Percentiles rank a stretch among this genome's conserved stretches.
phyloP scores from a whole-genome alignment of 2,113 vertebrate genomes.

The Leucoraja erinaceus region DNA sequence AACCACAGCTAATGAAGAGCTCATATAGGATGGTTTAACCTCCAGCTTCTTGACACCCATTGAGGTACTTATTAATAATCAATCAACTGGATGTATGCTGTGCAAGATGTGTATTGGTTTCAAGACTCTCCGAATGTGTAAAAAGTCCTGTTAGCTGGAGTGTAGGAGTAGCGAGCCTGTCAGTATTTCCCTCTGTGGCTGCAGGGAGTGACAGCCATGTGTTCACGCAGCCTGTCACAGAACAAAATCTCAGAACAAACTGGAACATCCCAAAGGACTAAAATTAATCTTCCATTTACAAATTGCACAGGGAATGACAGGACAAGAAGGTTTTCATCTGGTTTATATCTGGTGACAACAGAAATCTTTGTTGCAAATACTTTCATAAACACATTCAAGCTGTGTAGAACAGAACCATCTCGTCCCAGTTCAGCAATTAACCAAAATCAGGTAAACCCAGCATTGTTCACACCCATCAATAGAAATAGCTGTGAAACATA shows the following conservation, averaged over 20 bases:
- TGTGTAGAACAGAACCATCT: slow-evolving; percentile 10
- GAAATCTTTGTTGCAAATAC: slow-evolving; percentile 9
- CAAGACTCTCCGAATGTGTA: background rate
- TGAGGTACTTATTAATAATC: background rate
- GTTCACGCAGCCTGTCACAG: slow-evolving; percentile 39
- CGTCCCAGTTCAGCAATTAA: slow-evolving; percentile 20
- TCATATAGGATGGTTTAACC: background rate
- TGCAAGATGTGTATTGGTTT: background rate
- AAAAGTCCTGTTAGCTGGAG: slow-evolving; percentile 45
- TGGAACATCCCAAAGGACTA: slow-evolving; percentile 48
- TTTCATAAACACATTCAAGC: background rate
- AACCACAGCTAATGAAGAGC: background rate
- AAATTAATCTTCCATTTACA: slow-evolving; percentile 43
- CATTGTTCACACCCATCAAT: background rate
- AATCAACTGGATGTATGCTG: background rate
- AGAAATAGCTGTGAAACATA: background rate
- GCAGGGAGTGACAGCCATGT: slow-evolving; percentile 39
- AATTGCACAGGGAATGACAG: slow-evolving; percentile 25
- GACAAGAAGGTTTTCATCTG: slow-evolving; percentile 35
- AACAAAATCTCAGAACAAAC: slow-evolving; percentile 43
- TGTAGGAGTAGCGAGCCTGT: slow-evolving; percentile 51
- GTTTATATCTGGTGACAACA: background rate
- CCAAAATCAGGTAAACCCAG: background rate
- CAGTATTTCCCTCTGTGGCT: slow-evolving; percentile 47
- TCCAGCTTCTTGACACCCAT: background rate